A percentile compares a stretch with the other conserved stretches of the same genome.
phyloP scores from a whole-genome alignment of 1,140 invertebrate genomes.

The Caenorhabditis briggsae region DNA sequence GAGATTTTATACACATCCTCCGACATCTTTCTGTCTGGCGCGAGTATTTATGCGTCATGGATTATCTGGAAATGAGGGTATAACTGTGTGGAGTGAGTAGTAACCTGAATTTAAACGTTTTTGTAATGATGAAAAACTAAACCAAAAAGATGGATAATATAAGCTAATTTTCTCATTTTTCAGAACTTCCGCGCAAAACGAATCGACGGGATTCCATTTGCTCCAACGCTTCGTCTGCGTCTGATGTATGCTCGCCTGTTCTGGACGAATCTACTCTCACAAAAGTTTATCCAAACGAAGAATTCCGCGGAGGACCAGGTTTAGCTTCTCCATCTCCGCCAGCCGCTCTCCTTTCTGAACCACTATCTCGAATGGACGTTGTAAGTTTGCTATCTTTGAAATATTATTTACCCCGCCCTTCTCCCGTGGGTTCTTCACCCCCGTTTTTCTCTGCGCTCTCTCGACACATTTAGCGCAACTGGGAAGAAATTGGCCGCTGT shows the following conservation, averaged over 20 bases:
- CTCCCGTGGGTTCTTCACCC: background rate
- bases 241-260: background rate
- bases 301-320: conserved; percentile 27
- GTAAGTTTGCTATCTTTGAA: background rate
- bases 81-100: conserved; percentile 19
- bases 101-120: background rate
- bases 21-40: conserved; percentile 23
- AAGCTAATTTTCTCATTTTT: background rate
- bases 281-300: conserved; percentile 12
- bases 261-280: conserved; percentile 44
- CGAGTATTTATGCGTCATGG: conserved; percentile 38
- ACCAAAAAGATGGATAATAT: background rate
- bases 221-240: background rate
- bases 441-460: background rate
- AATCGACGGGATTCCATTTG: background rate
- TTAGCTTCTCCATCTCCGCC: conserved; percentile 12
- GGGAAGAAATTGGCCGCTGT: background rate
- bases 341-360: background rate
- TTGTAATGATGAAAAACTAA: background rate
- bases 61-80: conserved; percentile 34
- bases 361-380: conserved; percentile 28
- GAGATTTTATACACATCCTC: conserved; percentile 44
- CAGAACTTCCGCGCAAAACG: conserved; percentile 27
- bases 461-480: background rate
- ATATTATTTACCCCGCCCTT: background rate